phyloP scores from a whole-genome alignment of 2,888 invertebrate species.

The Eupsilia transversa region DNA sequence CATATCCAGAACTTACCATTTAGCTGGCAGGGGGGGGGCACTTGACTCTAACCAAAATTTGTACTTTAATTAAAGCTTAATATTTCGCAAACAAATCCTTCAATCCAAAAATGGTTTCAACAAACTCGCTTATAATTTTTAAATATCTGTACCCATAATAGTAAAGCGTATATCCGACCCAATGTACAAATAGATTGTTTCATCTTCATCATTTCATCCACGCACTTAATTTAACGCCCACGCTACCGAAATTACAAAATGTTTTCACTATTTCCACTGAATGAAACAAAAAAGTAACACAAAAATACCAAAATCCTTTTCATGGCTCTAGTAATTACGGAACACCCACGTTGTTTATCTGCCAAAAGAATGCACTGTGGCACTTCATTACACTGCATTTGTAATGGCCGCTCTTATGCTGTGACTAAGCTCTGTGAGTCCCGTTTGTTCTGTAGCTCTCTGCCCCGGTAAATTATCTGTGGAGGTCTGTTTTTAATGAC shows the following conservation, averaged over 20 bases:
- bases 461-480: slow-evolving; percentile 25
- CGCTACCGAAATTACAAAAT: not conserved
- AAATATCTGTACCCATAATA: too few relatives aligned
- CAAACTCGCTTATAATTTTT: too few relatives aligned
- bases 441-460: slow-evolving; percentile 13
- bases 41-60: too few relatives aligned
- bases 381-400: slow-evolving; percentile 65
- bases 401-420: slow-evolving; percentile 15
- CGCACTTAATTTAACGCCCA: not conserved
- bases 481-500: slow-evolving; percentile 32
- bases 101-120: too few relatives aligned
- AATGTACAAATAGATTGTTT: not conserved
- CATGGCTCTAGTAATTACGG: not conserved
- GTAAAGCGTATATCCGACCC: slow-evolving; percentile 2
- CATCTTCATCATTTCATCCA: too few relatives aligned
- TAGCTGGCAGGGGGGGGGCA: too few relatives aligned
- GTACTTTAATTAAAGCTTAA: too few relatives aligned
- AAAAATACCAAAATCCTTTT: too few relatives aligned
- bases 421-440: slow-evolving; percentile 19
- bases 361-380: slow-evolving; percentile 50
- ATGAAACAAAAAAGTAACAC: slow-evolving; percentile 12
- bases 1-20: too few relatives aligned
- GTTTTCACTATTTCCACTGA: not conserved
- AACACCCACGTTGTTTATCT: slow-evolving; percentile 6
- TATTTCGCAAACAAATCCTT: too few relatives aligned